phyloP scores from a whole-genome alignment of 2,797 vertebrate genomes.

The Poeciliopsis presidionis region DNA sequence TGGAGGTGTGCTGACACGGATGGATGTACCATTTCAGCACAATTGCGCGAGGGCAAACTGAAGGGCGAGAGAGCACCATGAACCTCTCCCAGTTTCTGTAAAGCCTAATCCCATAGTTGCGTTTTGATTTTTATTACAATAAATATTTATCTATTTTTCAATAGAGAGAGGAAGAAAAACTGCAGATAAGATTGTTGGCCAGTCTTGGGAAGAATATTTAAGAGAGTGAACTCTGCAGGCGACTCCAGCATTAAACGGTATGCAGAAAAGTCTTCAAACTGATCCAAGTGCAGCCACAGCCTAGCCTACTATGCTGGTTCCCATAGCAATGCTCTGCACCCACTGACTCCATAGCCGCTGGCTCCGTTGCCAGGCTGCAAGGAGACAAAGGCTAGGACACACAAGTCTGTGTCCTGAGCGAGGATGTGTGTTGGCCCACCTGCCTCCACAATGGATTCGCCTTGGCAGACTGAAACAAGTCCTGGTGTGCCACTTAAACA shows the following conservation, averaged over 20 bases:
- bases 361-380: conserved; percentile 74
- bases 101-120: conserved; percentile 60
- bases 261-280: conserved; percentile 71
- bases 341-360: conserved; percentile 71
- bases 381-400: conserved; percentile 80
- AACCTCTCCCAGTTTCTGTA: conserved; percentile 55
- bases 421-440: conserved; percentile 73
- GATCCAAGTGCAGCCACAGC: conserved; percentile 74
- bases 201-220: conserved; percentile 62
- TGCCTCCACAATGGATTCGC: conserved; percentile 74
- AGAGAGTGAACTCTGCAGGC: conserved; percentile 65
- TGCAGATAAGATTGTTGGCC: conserved; percentile 56
- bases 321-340: conserved; percentile 71
- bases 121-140: conserved; percentile 59
- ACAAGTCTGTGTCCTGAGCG: conserved; percentile 72
- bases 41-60: conserved; percentile 25
- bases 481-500: conserved; percentile 72
- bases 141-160: conserved; percentile 71
- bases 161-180: conserved; percentile 31
- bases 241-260: conserved; percentile 58
- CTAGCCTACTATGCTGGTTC: conserved; percentile 72
- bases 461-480: conserved; percentile 73
- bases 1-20: conserved; percentile 28
- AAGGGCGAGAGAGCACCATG: conserved; percentile 37
- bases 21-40: conserved; percentile 47